These are phyloP conservation scores for Florisuga fusca DNA, from an alignment of 2,797 vertebrate genomes.

Conservation along the genomic window DNA sequence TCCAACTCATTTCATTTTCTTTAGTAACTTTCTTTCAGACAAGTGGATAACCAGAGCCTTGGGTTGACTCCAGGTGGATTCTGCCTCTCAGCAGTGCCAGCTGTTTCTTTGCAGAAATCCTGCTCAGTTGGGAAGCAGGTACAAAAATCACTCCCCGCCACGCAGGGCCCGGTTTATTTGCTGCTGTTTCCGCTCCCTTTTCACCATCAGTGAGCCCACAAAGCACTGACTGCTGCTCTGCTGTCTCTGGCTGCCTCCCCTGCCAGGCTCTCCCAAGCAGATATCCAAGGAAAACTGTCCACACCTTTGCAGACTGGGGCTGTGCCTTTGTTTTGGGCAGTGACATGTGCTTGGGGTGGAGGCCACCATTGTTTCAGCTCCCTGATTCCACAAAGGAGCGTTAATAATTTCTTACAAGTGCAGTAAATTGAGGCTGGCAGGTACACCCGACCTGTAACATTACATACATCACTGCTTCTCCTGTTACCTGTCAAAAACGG, in stretches of 20 bases:
- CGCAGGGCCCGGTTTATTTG: background rate
- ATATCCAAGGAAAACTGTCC: constrained; percentile 50
- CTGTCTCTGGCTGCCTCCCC: background rate
- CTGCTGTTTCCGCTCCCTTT: background rate
- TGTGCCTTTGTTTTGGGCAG: constrained; percentile 52
- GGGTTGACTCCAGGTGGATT: background rate
- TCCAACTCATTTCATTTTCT: constrained; percentile 59
- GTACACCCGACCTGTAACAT: constrained; percentile 14
- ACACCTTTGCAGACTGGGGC: constrained; percentile 41
- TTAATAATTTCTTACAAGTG: constrained; percentile 35
- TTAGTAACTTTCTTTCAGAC: constrained; percentile 50
- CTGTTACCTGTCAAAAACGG: background rate
- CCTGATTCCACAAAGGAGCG: constrained; percentile 46
- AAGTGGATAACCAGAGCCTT: constrained; percentile 53
- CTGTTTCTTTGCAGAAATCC: constrained; percentile 14
- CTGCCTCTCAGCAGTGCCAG: background rate
- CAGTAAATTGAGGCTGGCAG: constrained; percentile 25
- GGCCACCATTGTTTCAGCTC: constrained; percentile 55
- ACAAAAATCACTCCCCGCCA: background rate
- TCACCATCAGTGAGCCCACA: background rate
- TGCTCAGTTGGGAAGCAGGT: background rate
- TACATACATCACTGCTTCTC: background rate
- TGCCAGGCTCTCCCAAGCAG: background rate
- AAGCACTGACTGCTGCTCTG: background rate
- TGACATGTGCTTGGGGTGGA: constrained; percentile 53